These are phyloP conservation scores for Euzophera pinguis DNA, from an alignment of 2,888 invertebrate genomes.

Conservation along the genomic window DNA sequence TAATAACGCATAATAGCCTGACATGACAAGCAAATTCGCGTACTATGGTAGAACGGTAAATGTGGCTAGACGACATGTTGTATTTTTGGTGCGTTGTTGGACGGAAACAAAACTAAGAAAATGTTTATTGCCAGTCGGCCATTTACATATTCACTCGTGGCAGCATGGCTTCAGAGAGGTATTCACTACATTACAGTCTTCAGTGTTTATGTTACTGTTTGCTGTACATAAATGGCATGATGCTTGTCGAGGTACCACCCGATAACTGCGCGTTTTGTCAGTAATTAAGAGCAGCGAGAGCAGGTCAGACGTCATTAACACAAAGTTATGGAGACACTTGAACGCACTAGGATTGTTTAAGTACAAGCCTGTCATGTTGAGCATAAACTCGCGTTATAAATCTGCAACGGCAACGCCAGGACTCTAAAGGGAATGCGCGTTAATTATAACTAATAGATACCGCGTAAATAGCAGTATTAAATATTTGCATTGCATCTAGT, in stretches of 20 bases:
- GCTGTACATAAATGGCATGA: slow-evolving; percentile 62
- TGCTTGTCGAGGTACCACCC: slow-evolving; percentile 50
- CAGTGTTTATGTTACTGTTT: slow-evolving; percentile 62
- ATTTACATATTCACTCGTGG: neutral
- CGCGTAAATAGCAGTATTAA: slow-evolving; percentile 29
- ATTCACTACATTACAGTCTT: slow-evolving; percentile 22
- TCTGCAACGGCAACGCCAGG: slow-evolving; percentile 39
- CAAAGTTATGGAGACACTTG: slow-evolving; percentile 65
- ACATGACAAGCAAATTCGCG: slow-evolving; percentile 23
- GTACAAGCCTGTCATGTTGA: slow-evolving; percentile 53
- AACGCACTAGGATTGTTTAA: slow-evolving; percentile 55
- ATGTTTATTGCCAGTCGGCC: too few species aligned
- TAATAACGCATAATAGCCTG: slow-evolving; percentile 32
- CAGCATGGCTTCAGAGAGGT: neutral
- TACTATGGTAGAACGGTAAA: slow-evolving; percentile 21
- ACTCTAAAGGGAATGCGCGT: slow-evolving; percentile 39
- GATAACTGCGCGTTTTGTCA: slow-evolving; percentile 72
- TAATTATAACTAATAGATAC: slow-evolving; percentile 39
- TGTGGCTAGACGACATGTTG: slow-evolving; percentile 12
- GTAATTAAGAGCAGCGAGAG: slow-evolving; percentile 69
- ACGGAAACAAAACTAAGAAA: slow-evolving; percentile 36
- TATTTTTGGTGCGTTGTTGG: slow-evolving; percentile 7
- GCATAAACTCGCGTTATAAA: slow-evolving; percentile 50
- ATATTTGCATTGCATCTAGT: slow-evolving; percentile 14
- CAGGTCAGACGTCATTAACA: slow-evolving; percentile 58